phyloP scores from a whole-genome alignment of 2,888 invertebrate genomes.

The Morpho helenor region DNA sequence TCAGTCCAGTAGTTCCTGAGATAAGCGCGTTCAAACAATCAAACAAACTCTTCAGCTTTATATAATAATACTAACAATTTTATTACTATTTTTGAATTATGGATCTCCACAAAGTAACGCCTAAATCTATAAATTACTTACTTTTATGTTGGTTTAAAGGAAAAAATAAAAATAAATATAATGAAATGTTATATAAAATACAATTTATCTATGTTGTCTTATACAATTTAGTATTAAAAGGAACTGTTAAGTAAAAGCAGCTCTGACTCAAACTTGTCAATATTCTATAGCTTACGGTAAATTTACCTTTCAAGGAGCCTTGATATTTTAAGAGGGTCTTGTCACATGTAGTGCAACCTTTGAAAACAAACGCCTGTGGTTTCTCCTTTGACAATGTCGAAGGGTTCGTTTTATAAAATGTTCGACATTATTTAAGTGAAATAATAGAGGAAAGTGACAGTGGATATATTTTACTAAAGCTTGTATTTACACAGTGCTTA shows the following conservation, averaged over 20 bases:
- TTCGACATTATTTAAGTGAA: neutral
- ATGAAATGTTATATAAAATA: too few species aligned
- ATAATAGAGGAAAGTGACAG: neutral
- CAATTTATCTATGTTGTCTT: neutral
- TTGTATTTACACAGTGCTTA: too few species aligned
- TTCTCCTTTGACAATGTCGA: conserved; percentile 1
- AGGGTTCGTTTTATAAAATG: conserved; percentile 5
- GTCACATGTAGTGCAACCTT: conserved; percentile 25
- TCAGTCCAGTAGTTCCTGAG: too few species aligned
- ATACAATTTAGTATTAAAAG: neutral
- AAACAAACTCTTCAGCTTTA: too few species aligned
- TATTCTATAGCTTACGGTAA: conserved; percentile 16
- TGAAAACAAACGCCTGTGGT: conserved; percentile 16
- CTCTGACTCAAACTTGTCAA: conserved; percentile 17
- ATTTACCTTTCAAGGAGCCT: conserved; percentile 23
- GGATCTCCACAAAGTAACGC: too few species aligned
- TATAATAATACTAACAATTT: too few species aligned
- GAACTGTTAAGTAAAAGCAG: conserved; percentile 12
- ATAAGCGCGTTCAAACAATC: too few species aligned
- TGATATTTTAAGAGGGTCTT: conserved; percentile 28
- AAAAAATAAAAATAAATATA: too few species aligned
- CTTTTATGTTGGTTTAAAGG: too few species aligned
- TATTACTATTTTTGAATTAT: too few species aligned
- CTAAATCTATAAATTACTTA: too few species aligned
- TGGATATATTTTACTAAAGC: too few species aligned